Evolutionary conservation across 2,113 vertebrate species (phyloP), one percentile per base, ranked within the genome.

Genomic region (Tinamus guttatus): DNA sequence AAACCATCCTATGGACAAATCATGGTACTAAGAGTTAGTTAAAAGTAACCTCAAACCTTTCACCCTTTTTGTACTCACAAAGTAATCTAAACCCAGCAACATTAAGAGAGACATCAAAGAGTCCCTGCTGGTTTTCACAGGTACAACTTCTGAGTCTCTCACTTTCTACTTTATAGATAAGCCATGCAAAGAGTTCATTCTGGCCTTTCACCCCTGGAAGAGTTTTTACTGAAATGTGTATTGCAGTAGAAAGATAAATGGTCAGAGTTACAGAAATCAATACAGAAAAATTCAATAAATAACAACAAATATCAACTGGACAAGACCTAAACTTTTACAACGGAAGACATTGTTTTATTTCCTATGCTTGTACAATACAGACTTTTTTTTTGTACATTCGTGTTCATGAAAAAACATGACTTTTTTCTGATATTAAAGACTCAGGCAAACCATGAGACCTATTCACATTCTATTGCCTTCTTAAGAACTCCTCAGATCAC

Each of bases 21-120:
- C 97, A 87, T 28, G 63, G 97, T 96, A 95, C 95, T 91, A 94
- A 95, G 95, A 95, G 95, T 97, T 84, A 95, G 96, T 94, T 97
- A 96, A 97, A 98, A 98, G 97, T 96, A 95, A 95, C 91, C 94
- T 82, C 95, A 90, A 97, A 96, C 97, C 96, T 97, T 98, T 97
- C 93, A 94, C 97, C 96, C 85, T 95, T 95, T 95, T 88, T 96
- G 84, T 94, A 94, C 96, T 97, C 78, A 63, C 95, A 97, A 96
- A 98, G 96, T 94, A 97, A 98, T 98, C 96, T 96, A 96, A 97
- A 97, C 94, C 95, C 86, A 85, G 94, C 94, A 97, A 97, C 93
- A 97, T 98, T 97, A 98, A 95, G 95, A 95, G 94, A 97, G 77
- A 97, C 97, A 98, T 98, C 96, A 98, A 98, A 98, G 97, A 68